phyloP scores from a whole-genome alignment of 1,140 invertebrate species.

The Drosophila persimilis region DNA sequence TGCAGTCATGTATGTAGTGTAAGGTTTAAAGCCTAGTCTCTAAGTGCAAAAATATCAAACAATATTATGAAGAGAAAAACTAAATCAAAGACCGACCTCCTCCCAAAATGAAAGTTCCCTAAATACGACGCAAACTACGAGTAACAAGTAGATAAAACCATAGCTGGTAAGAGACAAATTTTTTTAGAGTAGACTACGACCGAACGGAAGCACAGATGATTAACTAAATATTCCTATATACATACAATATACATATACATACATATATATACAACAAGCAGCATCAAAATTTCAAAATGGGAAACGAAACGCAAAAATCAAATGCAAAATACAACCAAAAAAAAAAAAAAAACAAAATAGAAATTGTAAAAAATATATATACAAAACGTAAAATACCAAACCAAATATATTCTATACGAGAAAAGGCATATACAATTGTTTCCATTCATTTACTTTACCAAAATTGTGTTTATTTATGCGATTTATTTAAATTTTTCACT shows the following conservation, averaged over 20 bases:
- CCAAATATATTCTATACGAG: conserved; percentile 75
- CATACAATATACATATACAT: conserved; percentile 29
- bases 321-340: conserved; percentile 46
- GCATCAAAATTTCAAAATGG: conserved; percentile 41
- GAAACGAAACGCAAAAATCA: conserved; percentile 65
- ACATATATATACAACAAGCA: conserved; percentile 47
- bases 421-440: conserved; percentile 26
- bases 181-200: conserved; percentile 41
- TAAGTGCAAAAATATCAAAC: conserved; percentile 50
- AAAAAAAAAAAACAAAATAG: conserved; percentile 65
- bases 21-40: conserved; percentile 24
- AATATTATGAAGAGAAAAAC: conserved; percentile 22
- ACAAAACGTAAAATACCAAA: conserved; percentile 23
- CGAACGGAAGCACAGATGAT: conserved; percentile 53
- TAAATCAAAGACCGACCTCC: conserved; percentile 75
- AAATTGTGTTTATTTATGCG: conserved; percentile 29
- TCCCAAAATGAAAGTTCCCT: conserved; percentile 69
- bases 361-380: conserved; percentile 73
- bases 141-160: conserved; percentile 49
- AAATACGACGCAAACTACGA: conserved; percentile 62
- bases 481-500: conserved; percentile 46
- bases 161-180: conserved; percentile 58
- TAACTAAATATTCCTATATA: conserved; percentile 81
- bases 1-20: no score
- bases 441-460: conserved; percentile 10